A percentile compares a stretch with the other conserved stretches of the same genome.
These are phyloP conservation scores for Cosmopolites sordidus DNA, from an alignment of 2,888 invertebrate species.

Conservation along the genomic window DNA sequence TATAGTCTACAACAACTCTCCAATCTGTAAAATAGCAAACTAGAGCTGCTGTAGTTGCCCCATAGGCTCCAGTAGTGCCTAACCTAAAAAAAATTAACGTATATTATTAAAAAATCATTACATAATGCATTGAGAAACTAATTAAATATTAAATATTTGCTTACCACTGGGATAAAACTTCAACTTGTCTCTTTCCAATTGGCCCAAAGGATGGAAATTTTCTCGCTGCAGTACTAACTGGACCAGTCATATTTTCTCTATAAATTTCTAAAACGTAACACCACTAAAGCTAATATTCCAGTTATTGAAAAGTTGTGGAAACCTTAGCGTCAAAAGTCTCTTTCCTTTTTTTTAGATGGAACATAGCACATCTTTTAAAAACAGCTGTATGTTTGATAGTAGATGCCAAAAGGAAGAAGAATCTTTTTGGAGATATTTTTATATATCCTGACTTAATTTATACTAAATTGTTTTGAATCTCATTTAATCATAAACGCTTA, in stretches of 20 bases:
- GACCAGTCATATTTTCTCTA: slow-evolving; percentile 1
- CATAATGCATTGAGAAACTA: slow-evolving; percentile 10
- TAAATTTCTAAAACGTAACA: no score
- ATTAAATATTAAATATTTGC: slow-evolving; percentile 24
- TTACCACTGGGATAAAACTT: slow-evolving; percentile 52
- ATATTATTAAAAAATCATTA: slow-evolving; percentile 7
- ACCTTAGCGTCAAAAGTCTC: no score
- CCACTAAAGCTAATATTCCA: no score
- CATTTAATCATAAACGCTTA: no score
- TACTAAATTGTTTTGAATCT: no score
- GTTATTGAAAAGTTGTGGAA: no score
- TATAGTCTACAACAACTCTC: slow-evolving; percentile 65
- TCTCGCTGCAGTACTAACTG: background rate
- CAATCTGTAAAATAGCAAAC: slow-evolving; percentile 75
- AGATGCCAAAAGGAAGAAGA: no score
- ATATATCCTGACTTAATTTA: no score
- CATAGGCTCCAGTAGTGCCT: slow-evolving; percentile 61
- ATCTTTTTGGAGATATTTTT: no score
- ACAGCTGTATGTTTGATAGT: no score
- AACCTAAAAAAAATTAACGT: slow-evolving; percentile 49
- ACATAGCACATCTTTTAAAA: no score
- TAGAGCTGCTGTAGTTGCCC: slow-evolving; percentile 58
- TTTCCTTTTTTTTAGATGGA: no score
- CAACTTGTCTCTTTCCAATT: slow-evolving; percentile 61
- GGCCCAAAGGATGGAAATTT: slow-evolving; percentile 20